Evolutionary conservation across 1,140 invertebrate species (phyloP).

Genomic region (Platyura marginata): DNA sequence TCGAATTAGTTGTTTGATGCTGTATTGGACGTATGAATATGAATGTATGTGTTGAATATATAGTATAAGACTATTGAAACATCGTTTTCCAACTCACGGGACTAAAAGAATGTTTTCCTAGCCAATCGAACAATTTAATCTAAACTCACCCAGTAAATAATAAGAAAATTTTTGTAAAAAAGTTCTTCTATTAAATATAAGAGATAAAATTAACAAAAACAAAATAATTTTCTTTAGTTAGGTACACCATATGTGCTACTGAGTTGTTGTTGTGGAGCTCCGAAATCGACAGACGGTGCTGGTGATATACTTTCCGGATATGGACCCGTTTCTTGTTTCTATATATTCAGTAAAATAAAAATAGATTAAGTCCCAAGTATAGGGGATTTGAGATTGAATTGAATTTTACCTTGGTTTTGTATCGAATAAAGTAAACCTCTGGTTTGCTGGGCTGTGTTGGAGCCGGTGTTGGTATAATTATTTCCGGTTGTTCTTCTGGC

Average conservation of each 20-base stretch:
- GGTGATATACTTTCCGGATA: constrained; percentile 29
- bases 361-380: background rate
- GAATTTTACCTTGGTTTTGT: constrained; percentile 70
- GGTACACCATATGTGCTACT: constrained; percentile 22
- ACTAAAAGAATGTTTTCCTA: too few relatives aligned
- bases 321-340: constrained; percentile 26
- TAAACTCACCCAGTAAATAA: too few relatives aligned
- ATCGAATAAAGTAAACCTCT: constrained; percentile 74
- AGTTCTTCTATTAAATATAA: too few relatives aligned
- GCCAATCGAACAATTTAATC: too few relatives aligned
- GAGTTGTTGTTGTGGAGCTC: constrained; percentile 24
- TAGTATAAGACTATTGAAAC: too few relatives aligned
- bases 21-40: too few relatives aligned
- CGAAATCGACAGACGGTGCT: constrained; percentile 25
- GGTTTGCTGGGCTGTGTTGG: constrained; percentile 68
- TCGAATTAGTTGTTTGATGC: too few relatives aligned
- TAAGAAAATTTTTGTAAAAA: too few relatives aligned
- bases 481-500: constrained; percentile 60
- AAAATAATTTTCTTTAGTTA: constrained; percentile 9
- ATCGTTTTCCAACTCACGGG: too few relatives aligned
- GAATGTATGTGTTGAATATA: too few relatives aligned
- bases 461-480: constrained; percentile 53
- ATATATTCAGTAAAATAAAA: constrained; percentile 1
- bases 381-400: constrained; percentile 1
- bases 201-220: too few relatives aligned